Percentiles rank a stretch among this genome's conserved stretches.
phyloP scores from a whole-genome alignment of 2,113 vertebrate species.

The Cebidichthys violaceus region DNA sequence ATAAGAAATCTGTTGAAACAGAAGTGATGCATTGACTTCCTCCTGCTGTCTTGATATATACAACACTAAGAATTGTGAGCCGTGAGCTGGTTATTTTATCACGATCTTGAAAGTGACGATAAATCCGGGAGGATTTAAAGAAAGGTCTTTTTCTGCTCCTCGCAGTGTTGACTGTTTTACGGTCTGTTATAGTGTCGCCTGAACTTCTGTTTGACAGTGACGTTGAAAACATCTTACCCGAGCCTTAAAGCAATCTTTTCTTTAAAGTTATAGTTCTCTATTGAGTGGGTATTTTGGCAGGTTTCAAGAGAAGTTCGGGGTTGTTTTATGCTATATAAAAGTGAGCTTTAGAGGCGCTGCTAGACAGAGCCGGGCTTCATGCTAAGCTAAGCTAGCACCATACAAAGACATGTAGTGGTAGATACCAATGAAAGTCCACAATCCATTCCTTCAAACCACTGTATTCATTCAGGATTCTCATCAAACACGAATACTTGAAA shows the following conservation, averaged over 20 bases:
- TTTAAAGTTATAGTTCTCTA: background rate
- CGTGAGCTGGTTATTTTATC: background rate
- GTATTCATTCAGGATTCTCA: no score
- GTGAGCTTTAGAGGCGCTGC: background rate
- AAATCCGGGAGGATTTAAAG: background rate
- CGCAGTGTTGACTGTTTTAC: background rate
- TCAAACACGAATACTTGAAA: no score
- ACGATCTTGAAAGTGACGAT: background rate
- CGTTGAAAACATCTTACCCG: conserved; percentile 1
- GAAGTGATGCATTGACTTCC: background rate
- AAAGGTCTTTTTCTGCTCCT: background rate
- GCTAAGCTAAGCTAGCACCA: background rate
- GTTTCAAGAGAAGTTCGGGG: background rate
- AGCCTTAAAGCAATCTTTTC: background rate
- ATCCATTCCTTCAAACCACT: background rate
- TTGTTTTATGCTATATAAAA: conserved; percentile 8
- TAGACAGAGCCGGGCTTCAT: no score
- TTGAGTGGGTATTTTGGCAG: background rate
- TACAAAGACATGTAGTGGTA: background rate
- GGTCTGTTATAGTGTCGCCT: background rate
- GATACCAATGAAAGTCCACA: background rate
- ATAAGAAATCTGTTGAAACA: background rate
- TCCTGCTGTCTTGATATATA: background rate
- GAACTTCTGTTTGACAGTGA: conserved; percentile 15
- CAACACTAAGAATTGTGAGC: background rate